Percentiles rank a stretch among this genome's conserved stretches.
Evolutionary conservation across 2,113 vertebrate genomes (phyloP).

Genomic region (Cyprinus carpio): DNA sequence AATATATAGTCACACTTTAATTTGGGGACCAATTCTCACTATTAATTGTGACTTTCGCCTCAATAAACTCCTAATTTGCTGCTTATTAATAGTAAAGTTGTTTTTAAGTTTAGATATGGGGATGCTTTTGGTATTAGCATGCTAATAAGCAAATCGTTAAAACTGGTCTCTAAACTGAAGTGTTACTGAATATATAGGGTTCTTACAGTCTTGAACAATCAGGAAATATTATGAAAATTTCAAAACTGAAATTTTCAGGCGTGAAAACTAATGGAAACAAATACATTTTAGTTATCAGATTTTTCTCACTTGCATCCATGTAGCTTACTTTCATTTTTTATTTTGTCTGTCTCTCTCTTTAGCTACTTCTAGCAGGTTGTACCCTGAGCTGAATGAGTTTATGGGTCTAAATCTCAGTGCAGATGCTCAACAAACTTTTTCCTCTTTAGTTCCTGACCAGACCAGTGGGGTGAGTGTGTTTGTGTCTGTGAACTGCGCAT

Average conservation of each 20-base stretch:
- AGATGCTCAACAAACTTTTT: slow-evolving; percentile 75
- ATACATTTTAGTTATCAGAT: background rate
- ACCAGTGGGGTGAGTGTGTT: slow-evolving; percentile 71
- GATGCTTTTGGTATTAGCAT: too few relatives aligned
- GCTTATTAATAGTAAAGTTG: too few relatives aligned
- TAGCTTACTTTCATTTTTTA: background rate
- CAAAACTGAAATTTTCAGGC: background rate
- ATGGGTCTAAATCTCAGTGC: slow-evolving; percentile 86
- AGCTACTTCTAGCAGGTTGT: slow-evolving; percentile 82
- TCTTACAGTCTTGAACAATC: background rate
- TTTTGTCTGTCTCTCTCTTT: slow-evolving; percentile 1
- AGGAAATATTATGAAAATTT: background rate
- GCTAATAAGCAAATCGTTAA: background rate
- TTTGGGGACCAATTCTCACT: too few relatives aligned
- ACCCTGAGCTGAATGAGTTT: slow-evolving; percentile 84
- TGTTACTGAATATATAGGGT: background rate
- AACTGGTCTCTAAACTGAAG: background rate
- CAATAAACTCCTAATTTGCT: too few relatives aligned
- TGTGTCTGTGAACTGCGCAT: background rate
- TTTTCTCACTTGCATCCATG: background rate
- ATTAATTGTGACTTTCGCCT: too few relatives aligned
- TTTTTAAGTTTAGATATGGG: too few relatives aligned
- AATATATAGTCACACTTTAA: too few relatives aligned
- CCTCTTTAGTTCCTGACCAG: slow-evolving; percentile 63
- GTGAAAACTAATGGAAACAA: background rate